phyloP scores from a whole-genome alignment of 2,113 vertebrate species.

The Xenopus tropicalis region UCB_Xtro_10.0 CM004451.2:64944501-64945000 shows the following conservation, averaged over 20 bases:
- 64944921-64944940: no score
- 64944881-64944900: no score
- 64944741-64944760: neutral
- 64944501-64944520: slow-evolving; percentile 44
- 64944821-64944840: no score
- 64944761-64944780: neutral
- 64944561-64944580: slow-evolving; percentile 19
- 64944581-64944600: slow-evolving; percentile 20
- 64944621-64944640: slow-evolving; percentile 34
- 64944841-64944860: no score
- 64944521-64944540: slow-evolving; percentile 43
- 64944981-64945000: no score
- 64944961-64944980: no score
- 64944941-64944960: no score
- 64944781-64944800: no score
- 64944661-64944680: slow-evolving; percentile 18
- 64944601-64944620: slow-evolving; percentile 37
- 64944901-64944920: no score
- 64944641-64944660: slow-evolving; percentile 23
- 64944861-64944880: no score
- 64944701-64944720: neutral
- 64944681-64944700: neutral
- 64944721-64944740: neutral
- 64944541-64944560: slow-evolving; percentile 41
- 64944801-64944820: no score